phyloP scores from a whole-genome alignment of 2,888 invertebrate genomes.

The Deilephila porcellus region DNA sequence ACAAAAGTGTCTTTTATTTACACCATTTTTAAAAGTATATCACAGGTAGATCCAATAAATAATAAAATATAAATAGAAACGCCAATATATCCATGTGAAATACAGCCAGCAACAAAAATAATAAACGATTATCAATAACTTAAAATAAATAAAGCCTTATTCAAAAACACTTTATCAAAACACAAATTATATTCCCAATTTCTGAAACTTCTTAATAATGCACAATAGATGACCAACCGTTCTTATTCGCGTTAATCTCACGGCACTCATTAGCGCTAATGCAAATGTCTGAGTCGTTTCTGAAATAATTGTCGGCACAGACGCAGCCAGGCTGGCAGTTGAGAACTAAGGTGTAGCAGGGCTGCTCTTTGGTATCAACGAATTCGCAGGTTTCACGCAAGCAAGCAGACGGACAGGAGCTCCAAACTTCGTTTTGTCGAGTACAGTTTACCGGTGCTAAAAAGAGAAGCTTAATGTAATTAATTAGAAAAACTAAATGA shows the following conservation, averaged over 20 bases:
- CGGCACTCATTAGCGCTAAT: constrained; percentile 48
- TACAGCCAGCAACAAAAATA: no score
- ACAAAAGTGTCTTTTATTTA: no score
- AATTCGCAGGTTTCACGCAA: constrained; percentile 52
- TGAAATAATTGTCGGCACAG: constrained; percentile 50
- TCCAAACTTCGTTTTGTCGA: constrained; percentile 53
- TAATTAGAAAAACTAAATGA: no score
- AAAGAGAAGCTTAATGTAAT: constrained; percentile 27
- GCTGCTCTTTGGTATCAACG: constrained; percentile 38
- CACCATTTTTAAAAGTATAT: no score
- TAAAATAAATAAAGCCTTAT: no score
- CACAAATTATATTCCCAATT: not conserved
- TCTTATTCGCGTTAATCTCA: constrained; percentile 30
- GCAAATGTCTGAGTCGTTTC: constrained; percentile 49
- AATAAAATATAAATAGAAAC: no score
- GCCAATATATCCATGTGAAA: no score
- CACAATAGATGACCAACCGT: constrained; percentile 27
- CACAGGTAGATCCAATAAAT: no score
- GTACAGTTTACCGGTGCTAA: constrained; percentile 56
- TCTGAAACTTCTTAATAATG: not conserved
- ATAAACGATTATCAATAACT: no score
- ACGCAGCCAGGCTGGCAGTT: constrained; percentile 58
- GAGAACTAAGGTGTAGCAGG: constrained; percentile 51
- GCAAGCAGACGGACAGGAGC: constrained; percentile 52
- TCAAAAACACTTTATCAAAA: no score